Evolutionary conservation across 2,888 invertebrate genomes (phyloP).

Genomic region (Pristionchus maxplancki): DNA sequence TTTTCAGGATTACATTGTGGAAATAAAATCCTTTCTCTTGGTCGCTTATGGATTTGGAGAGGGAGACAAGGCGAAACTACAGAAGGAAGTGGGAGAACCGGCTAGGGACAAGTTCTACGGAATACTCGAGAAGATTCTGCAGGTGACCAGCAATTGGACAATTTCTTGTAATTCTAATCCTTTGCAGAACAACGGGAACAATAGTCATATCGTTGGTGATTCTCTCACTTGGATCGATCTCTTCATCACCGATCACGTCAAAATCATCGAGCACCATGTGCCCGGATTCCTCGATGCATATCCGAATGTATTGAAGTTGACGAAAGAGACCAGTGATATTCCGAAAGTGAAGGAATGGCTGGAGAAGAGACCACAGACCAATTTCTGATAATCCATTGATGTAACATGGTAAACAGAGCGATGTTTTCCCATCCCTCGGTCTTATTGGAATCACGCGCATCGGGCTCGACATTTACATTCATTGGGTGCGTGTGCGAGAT

Average conservation of each 20-base stretch:
- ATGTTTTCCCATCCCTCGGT: background rate
- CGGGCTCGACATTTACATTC: background rate
- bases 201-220: background rate
- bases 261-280: background rate
- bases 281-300: background rate
- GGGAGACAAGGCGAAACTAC: background rate
- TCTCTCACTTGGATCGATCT: background rate
- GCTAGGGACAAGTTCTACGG: slow-evolving; percentile 18
- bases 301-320: background rate
- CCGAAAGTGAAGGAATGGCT: background rate
- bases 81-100: slow-evolving; percentile 15
- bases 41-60: background rate
- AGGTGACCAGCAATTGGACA: background rate
- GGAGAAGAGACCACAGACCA: background rate
- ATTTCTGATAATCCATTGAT: too few species aligned
- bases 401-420: too few species aligned
- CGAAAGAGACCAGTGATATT: background rate
- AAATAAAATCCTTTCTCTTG: background rate
- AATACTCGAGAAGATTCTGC: background rate
- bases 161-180: background rate
- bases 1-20: background rate
- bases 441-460: background rate
- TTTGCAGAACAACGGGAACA: background rate
- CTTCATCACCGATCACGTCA: background rate
- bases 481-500: background rate